A percentile compares a stretch with the other conserved stretches of the same genome.
phyloP scores from a whole-genome alignment of 1,140 invertebrate genomes.

The Macrostomum lignano region DNA sequence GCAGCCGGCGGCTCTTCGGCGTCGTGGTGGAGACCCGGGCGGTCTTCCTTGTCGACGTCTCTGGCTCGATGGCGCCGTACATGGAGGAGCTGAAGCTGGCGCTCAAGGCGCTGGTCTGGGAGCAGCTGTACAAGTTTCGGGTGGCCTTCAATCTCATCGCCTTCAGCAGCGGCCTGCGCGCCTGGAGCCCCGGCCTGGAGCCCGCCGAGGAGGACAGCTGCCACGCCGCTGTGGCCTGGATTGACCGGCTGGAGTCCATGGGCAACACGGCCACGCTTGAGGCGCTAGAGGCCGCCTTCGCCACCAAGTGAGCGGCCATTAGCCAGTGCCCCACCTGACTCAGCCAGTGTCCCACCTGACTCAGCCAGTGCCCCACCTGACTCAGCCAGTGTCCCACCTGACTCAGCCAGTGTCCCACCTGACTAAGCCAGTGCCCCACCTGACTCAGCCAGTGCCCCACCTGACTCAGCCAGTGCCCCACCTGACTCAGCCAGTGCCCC shows the following conservation, averaged over 20 bases:
- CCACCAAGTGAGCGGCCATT: conserved; percentile 7
- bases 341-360: too few species aligned
- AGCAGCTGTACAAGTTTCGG: background rate
- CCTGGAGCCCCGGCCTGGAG: background rate
- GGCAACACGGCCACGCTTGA: conserved; percentile 28
- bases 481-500: too few species aligned
- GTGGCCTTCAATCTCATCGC: conserved; percentile 1
- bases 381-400: too few species aligned
- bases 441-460: too few species aligned
- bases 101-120: background rate
- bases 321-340: too few species aligned
- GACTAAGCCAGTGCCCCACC: too few species aligned
- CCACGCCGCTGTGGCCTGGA: conserved; percentile 2
- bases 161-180: background rate
- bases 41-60: conserved; percentile 23
- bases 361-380: too few species aligned
- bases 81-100: conserved; percentile 23
- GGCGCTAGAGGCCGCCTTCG: conserved; percentile 15
- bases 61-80: conserved; percentile 24
- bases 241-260: conserved; percentile 8
- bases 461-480: too few species aligned
- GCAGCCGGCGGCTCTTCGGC: conserved; percentile 24
- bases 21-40: conserved; percentile 20
- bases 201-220: background rate
- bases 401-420: too few species aligned